Conservation (phyloP, 2,113 vertebrate species). For the Entosphenus tridentatus region DNA sequence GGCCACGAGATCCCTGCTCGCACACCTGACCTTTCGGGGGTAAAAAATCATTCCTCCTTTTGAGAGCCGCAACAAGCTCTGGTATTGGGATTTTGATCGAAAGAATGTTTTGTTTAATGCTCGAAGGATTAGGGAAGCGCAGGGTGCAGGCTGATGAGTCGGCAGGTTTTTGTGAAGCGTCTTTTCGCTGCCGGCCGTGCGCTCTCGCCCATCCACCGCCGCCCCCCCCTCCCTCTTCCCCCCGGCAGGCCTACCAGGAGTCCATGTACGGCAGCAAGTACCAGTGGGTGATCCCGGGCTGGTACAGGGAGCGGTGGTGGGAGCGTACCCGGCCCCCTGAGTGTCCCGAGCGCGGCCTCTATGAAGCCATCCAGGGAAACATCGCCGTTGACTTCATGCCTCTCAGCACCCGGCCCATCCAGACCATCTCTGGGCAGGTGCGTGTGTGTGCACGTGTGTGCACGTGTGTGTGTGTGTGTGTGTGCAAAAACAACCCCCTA, state of each 20-base stretch:
- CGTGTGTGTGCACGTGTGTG: background rate
- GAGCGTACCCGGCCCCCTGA: conserved; percentile 58
- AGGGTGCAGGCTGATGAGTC: no score
- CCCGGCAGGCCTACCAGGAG: conserved; percentile 52
- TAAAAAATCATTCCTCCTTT: no score
- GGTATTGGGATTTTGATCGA: no score
- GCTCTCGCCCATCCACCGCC: background rate
- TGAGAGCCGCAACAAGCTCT: no score
- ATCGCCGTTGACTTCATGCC: conserved; percentile 95
- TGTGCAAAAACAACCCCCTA: background rate
- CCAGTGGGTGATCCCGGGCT: conserved; percentile 97
- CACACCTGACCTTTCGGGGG: no score
- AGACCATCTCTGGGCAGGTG: conserved; percentile 21
- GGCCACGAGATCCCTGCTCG: no score
- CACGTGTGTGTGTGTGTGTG: background rate
- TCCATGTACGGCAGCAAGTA: conserved; percentile 96
- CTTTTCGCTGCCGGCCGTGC: background rate
- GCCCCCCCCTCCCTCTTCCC: background rate
- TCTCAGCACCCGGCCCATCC: conserved; percentile 61
- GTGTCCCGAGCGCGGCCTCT: conserved; percentile 63
- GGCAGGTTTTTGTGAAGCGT: no score
- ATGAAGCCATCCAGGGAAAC: conserved; percentile 88
- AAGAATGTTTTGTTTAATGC: no score
- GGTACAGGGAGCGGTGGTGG: conserved; percentile 96
- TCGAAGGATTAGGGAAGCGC: no score